Percentiles rank a stretch among this genome's conserved stretches.
These are phyloP conservation scores for Spodoptera exigua DNA, from an alignment of 2,888 invertebrate species.

Conservation along the genomic window DNA sequence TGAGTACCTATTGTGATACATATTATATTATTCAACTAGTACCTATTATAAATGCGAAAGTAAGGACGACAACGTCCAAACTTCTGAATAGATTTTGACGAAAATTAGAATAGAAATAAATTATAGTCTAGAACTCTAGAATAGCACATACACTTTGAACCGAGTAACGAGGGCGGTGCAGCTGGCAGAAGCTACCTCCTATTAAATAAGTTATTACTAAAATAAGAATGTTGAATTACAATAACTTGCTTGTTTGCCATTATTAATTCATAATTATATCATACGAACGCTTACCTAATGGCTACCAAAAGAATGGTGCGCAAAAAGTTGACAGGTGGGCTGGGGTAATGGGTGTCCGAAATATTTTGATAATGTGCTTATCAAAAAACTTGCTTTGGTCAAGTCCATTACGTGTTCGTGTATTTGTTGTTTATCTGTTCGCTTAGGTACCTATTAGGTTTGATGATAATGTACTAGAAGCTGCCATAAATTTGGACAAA, in stretches of 20 bases:
- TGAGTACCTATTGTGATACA: no score
- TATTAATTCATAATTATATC: constrained; percentile 25
- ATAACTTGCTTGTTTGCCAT: constrained; percentile 8
- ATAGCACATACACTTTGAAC: no score
- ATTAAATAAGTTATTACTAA: no score
- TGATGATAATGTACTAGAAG: not conserved
- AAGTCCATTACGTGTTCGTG: constrained; percentile 15
- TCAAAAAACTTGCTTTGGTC: constrained; percentile 20
- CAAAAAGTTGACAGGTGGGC: constrained; percentile 24
- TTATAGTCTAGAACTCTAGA: no score
- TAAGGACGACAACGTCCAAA: no score
- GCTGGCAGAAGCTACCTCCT: no score
- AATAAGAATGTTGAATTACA: no score
- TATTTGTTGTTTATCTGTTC: not conserved
- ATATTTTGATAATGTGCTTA: constrained; percentile 16
- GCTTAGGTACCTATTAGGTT: not conserved
- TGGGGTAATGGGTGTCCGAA: constrained; percentile 9
- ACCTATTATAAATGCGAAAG: no score
- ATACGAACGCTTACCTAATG: constrained; percentile 10
- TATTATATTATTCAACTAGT: no score
- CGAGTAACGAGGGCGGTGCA: no score
- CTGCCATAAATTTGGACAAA: constrained; percentile 1
- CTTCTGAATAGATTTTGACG: no score
- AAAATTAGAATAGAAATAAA: no score
- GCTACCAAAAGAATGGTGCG: constrained; percentile 14